Evolutionary conservation across 2,113 vertebrate genomes (phyloP).

Genomic region (Cheilinus undulatus): DNA sequence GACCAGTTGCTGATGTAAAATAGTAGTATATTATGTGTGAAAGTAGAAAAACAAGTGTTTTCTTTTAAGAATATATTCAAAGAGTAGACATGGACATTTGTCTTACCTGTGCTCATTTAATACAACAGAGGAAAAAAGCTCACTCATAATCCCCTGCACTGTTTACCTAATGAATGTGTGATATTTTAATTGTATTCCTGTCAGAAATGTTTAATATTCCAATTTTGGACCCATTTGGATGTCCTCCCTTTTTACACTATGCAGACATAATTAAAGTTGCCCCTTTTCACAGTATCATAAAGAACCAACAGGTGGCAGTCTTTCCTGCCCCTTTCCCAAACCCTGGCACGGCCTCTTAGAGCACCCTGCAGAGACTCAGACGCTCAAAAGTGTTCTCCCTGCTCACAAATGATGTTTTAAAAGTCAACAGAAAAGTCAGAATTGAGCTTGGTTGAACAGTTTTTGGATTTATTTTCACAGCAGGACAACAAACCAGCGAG

Average conservation of each 20-base stretch:
- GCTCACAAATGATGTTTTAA: neutral
- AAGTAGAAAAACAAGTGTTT: no score
- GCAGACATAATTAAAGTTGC: neutral
- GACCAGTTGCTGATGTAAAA: no score
- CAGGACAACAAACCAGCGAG: neutral
- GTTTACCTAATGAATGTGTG: no score
- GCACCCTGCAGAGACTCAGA: neutral
- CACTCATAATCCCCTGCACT: no score
- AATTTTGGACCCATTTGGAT: no score
- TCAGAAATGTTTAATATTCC: no score
- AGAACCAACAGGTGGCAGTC: slow-evolving; percentile 63
- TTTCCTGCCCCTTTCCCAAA: slow-evolving; percentile 42
- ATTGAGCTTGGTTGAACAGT: slow-evolving; percentile 12
- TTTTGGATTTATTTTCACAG: neutral
- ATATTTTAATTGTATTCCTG: no score
- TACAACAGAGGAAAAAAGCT: no score
- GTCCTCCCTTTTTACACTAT: neutral
- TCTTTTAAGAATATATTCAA: no score
- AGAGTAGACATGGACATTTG: no score
- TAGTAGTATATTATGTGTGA: no score
- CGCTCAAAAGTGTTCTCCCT: neutral
- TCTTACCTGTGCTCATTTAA: no score
- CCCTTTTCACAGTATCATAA: slow-evolving; percentile 30
- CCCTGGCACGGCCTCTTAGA: neutral
- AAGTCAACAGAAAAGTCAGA: slow-evolving; percentile 24